phyloP scores from a whole-genome alignment of 2,888 invertebrate species.

The Drosophila trichaetosa region DNA sequence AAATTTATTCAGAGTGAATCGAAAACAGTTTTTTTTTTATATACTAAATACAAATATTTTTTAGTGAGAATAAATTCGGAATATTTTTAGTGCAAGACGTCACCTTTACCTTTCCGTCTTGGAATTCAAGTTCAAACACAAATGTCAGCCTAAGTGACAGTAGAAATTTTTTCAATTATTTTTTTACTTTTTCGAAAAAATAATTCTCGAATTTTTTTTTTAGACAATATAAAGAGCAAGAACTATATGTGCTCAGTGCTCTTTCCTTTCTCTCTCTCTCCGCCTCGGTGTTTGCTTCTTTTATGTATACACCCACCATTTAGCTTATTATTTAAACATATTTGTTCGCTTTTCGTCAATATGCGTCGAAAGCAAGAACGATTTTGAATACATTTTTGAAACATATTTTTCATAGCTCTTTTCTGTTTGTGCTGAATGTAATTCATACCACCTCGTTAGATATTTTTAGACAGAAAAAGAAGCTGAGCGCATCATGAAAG shows the following conservation, averaged over 20 bases:
- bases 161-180: slow-evolving; percentile 41
- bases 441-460: slow-evolving; percentile 69
- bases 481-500: slow-evolving; percentile 32
- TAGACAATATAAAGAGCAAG: slow-evolving; percentile 10
- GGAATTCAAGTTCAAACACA: slow-evolving; percentile 75
- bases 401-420: slow-evolving; percentile 59
- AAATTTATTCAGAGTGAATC: background rate
- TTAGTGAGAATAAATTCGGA: background rate
- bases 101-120: slow-evolving; percentile 56
- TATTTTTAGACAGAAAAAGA: slow-evolving; percentile 71
- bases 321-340: slow-evolving; percentile 73
- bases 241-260: slow-evolving; percentile 17
- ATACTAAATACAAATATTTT: background rate
- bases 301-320: slow-evolving; percentile 47
- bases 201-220: slow-evolving; percentile 3
- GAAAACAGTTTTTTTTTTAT: background rate
- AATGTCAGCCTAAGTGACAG: slow-evolving; percentile 39
- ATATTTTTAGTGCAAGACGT: slow-evolving; percentile 23
- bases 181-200: slow-evolving; percentile 21
- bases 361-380: slow-evolving; percentile 62
- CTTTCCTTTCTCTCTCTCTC: slow-evolving; percentile 2
- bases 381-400: slow-evolving; percentile 57
- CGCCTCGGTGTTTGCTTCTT: slow-evolving; percentile 43
- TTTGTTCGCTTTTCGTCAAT: slow-evolving; percentile 73
- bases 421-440: slow-evolving; percentile 64